Base-by-base conservation (phyloP, 2,888 invertebrate genomes). In the Boloria euphrosyne region DNA sequence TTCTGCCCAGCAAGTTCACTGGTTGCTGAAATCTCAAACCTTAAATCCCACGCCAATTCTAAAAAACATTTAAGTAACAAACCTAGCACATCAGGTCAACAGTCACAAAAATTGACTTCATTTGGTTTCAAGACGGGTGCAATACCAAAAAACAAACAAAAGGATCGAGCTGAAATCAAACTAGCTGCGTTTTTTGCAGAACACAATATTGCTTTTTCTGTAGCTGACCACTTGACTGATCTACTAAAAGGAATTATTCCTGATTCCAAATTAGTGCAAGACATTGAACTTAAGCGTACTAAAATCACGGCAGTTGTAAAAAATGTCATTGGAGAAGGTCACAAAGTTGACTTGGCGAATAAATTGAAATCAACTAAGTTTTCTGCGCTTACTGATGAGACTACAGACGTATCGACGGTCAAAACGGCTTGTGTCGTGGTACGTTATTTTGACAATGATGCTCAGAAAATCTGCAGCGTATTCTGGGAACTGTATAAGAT, bases 131-230 rank as follows among this genome's bases (percentile, higher is more conserved):
- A 70, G 68, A 68, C 52, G 60, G 70, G 70, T 58, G 16, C 50
- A 63, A 63, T 66, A 65, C 68, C 70, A 67, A 27, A 71, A 71
- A 73, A 71, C 60, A 69, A 71, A 74, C 58, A 72, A 73, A 70
- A 71, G 54, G 10, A 44, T 44, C 44, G 44, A 44, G 44, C 53
- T 31, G 53, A 73, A 74, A 69, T 76, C 50, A 75, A 75, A 70
- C 62, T 77, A 27, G 68, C 72, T 50, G 73, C 66, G 2, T 76
- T 75, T 73, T 68, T 77, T 67, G 74, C 73, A 7, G 76, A 77
- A 66, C 77, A 78, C 64, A 77, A 79, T 68, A 73, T 78, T 57
- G 67, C 77, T 31, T 75, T 75, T 44, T 65, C 68, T 18, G 67
- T 68, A 52, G 71, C 58, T 46, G 47, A 58, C n/a, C 47, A 58